These are phyloP conservation scores for Merops nubicus DNA, from an alignment of 2,113 vertebrate genomes.

Conservation along the genomic window DNA sequence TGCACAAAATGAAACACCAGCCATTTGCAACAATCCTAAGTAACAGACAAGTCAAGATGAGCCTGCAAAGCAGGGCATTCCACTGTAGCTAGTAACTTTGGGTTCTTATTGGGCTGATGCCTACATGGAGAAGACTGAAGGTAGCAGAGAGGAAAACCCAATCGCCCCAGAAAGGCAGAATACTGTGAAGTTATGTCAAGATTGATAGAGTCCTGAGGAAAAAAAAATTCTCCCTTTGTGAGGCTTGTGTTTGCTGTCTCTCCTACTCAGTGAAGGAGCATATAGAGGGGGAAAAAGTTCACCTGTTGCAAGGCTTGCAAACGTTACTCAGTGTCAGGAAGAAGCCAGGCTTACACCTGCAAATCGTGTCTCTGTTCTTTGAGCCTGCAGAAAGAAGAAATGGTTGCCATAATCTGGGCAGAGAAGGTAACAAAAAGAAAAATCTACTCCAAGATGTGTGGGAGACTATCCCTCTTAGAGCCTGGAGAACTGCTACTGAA, in stretches of 20 bases:
- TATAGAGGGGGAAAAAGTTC: not conserved
- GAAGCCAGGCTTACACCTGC: slow-evolving; percentile 34
- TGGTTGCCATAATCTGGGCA: not conserved
- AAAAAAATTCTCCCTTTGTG: not conserved
- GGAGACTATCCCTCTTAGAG: not conserved
- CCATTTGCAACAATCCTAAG: not conserved
- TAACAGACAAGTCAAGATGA: not conserved
- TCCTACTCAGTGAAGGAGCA: not conserved
- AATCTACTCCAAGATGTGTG: not conserved
- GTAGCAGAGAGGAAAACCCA: not conserved
- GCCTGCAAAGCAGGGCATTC: not conserved
- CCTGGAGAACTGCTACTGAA: not conserved
- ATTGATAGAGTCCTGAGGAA: not conserved
- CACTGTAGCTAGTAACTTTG: not conserved
- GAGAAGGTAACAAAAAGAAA: not conserved
- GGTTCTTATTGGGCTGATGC: not conserved
- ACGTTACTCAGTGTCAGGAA: not conserved
- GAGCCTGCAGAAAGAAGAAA: slow-evolving; percentile 42
- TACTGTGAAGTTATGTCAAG: not conserved
- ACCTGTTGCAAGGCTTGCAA: slow-evolving; percentile 67
- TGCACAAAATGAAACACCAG: not conserved
- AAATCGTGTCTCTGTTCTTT: slow-evolving; percentile 42
- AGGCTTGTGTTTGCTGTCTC: not conserved
- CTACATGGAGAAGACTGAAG: not conserved
- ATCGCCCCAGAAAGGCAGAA: not conserved